Conservation (phyloP, 1,140 invertebrate species). For the Carposina sasakii region DNA sequence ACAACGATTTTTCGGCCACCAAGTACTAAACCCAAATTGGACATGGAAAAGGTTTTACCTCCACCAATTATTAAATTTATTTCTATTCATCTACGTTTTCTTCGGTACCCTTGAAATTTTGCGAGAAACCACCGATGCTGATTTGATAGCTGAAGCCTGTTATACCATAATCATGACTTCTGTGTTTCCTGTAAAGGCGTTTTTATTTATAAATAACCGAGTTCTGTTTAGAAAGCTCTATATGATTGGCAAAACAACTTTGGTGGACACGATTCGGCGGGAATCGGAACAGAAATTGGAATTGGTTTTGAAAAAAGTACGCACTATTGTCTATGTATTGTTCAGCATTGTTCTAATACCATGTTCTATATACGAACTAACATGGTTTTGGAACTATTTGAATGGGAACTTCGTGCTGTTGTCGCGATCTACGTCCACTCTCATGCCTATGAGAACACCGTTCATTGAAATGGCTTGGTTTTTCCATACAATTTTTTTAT, state of each 20-base stretch:
- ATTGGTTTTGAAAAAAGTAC: slow-evolving; percentile 24
- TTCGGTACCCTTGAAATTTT: slow-evolving; percentile 42
- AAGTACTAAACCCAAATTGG: slow-evolving; percentile 49
- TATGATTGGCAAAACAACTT: slow-evolving; percentile 32
- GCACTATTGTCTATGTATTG: slow-evolving; percentile 24
- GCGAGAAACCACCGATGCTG: slow-evolving; percentile 26
- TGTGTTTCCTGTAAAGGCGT: slow-evolving; percentile 38
- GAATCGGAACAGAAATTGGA: slow-evolving; percentile 21
- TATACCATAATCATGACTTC: slow-evolving; percentile 42
- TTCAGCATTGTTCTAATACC: slow-evolving; percentile 32
- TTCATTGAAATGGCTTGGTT: slow-evolving; percentile 46
- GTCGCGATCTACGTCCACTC: slow-evolving; percentile 37
- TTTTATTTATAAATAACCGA: slow-evolving; percentile 36
- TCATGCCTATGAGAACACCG: slow-evolving; percentile 46
- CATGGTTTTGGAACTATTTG: slow-evolving; percentile 41
- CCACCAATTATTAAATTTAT: slow-evolving; percentile 31
- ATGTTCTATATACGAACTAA: slow-evolving; percentile 31
- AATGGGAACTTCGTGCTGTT: slow-evolving; percentile 30
- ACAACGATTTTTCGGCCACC: slow-evolving; percentile 44
- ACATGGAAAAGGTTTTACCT: slow-evolving; percentile 37
- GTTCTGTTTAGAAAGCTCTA: slow-evolving; percentile 34
- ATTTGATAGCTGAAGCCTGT: slow-evolving; percentile 38
- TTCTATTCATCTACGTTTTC: slow-evolving; percentile 41
- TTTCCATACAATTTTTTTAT: slow-evolving; percentile 41
- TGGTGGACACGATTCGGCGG: slow-evolving; percentile 29